These are phyloP conservation scores for Pterocles burchelli DNA, from an alignment of 2,113 vertebrate genomes.

Conservation along the genomic window DNA sequence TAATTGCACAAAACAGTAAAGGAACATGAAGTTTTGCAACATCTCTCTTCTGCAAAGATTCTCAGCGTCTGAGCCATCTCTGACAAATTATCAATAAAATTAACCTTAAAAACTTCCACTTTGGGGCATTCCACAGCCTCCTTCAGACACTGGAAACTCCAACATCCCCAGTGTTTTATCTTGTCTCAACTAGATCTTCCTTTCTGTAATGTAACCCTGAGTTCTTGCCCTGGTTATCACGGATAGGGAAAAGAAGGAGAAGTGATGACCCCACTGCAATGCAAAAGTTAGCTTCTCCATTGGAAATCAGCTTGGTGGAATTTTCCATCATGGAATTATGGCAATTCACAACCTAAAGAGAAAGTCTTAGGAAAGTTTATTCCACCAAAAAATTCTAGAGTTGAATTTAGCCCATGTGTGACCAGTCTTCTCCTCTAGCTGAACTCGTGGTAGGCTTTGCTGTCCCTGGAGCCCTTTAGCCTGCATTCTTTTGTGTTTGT, in stretches of 20 bases:
- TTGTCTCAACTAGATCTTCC: not conserved
- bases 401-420: not conserved
- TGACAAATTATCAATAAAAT: not conserved
- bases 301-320: not conserved
- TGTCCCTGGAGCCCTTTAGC: not conserved
- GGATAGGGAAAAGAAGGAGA: not conserved
- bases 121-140: not conserved
- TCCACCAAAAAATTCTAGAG: not conserved
- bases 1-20: not conserved
- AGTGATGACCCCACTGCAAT: not conserved
- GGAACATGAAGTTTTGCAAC: not conserved
- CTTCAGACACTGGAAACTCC: not conserved
- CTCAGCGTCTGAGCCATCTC: not conserved
- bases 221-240: not conserved
- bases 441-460: not conserved
- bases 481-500: constrained; percentile 9
- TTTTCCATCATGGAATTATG: not conserved
- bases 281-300: not conserved
- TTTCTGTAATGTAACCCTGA: not conserved
- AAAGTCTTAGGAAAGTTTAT: not conserved
- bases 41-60: not conserved
- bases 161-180: not conserved
- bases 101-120: not conserved
- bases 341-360: not conserved
- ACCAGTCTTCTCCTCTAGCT: not conserved